A percentile compares a stretch with the other conserved stretches of the same genome.
Evolutionary conservation across 2,888 invertebrate species (phyloP).

Genomic region (Lasioglossum leucozonium): DNA sequence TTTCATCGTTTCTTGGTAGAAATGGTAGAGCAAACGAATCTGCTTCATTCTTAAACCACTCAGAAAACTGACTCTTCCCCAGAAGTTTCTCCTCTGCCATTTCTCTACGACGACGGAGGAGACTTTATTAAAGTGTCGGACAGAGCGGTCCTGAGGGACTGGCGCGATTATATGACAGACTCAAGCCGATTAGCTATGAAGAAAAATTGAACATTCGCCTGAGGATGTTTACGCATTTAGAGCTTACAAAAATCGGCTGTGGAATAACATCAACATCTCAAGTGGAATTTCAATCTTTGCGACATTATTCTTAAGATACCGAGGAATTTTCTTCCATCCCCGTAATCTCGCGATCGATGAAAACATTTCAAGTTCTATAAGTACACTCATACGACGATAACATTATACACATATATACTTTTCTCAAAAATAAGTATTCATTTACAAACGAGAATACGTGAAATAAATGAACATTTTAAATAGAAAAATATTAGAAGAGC

Average conservation of each 20-base stretch:
- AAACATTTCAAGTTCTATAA: background rate
- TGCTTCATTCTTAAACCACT: slow-evolving; percentile 49
- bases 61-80: slow-evolving; percentile 68
- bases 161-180: slow-evolving; percentile 67
- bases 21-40: slow-evolving; percentile 48
- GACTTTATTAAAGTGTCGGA: slow-evolving; percentile 72
- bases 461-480: too few relatives aligned
- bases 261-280: background rate
- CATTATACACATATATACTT: too few relatives aligned
- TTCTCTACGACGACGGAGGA: slow-evolving; percentile 33
- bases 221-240: background rate
- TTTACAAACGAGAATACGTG: too few relatives aligned
- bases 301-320: background rate
- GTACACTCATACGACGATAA: too few relatives aligned
- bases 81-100: slow-evolving; percentile 47
- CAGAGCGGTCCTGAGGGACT: slow-evolving; percentile 57
- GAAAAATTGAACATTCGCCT: slow-evolving; percentile 47
- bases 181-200: slow-evolving; percentile 66
- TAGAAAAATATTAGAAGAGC: too few relatives aligned
- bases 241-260: background rate
- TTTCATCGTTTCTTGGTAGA: slow-evolving; percentile 53
- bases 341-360: background rate
- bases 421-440: too few relatives aligned
- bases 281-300: background rate
- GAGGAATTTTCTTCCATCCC: background rate